Evolutionary conservation across 2,113 vertebrate genomes (phyloP), one percentile per base, ranked within the genome.

Genomic region (Dinomys branickii): DNA sequence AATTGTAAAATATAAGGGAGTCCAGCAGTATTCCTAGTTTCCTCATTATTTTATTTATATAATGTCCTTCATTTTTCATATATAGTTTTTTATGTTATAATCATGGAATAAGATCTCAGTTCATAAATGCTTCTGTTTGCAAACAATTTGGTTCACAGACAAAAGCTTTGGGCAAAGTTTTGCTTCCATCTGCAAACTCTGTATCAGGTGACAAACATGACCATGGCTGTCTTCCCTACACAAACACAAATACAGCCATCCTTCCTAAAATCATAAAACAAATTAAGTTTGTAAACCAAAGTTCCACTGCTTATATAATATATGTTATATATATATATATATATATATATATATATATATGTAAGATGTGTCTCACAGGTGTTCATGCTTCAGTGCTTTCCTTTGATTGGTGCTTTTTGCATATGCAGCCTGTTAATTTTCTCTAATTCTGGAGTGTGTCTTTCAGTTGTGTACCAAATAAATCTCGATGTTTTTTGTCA

Each of bases 1-100:
- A 92, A 26, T n/a, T 88, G 26, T 87, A 94, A 97, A 81, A 50
- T 85, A 77, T 69, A 93, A 93, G 28, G 22, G 84, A 92, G 33
- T 84, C 33, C 2, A 63, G 81, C 13, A 63, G 5, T 87, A 35
- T 91, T 91, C 35, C 65, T 9, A 78, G 58, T 91, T 94, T 61
- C 33, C 20, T 26, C 52, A 84, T 75, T 81, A 52, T 78, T 61
- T 75, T 65, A 12, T 24, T 87, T 38, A 58, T 69, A 38, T 69
- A 24, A 54, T 77, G 47, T 89, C 81, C 13, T 41, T 11, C 35
- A 80, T 86, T 89, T n/a, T 73, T 81, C 75, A 12, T 4, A 63
- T 22, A 13, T 38, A 38, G 58, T 56, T 28, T 73, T 26, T 24
- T 54, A 81, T 22, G 4, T 81, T 35, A 54, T 81, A 59, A 44